phyloP scores from a whole-genome alignment of 2,797 vertebrate species.

The Alfaro cultratus region DNA sequence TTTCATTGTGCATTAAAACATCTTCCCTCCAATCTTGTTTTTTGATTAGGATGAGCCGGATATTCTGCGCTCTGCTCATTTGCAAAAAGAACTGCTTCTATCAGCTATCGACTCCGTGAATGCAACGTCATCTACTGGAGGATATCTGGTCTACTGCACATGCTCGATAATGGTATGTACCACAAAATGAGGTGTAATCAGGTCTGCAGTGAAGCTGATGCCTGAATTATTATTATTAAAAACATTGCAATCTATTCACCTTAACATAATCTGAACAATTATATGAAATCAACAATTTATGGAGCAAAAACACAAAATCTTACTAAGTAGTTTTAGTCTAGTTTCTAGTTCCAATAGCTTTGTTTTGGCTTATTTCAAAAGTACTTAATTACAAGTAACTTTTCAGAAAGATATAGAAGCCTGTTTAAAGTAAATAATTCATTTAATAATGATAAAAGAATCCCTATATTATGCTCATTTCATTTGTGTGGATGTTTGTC shows the following conservation, averaged over 20 bases:
- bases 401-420: too few species aligned
- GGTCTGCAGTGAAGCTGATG: neutral
- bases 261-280: neutral
- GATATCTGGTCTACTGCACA: constrained; percentile 95
- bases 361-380: too few species aligned
- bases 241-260: neutral
- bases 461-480: neutral
- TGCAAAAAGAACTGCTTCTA: constrained; percentile 95
- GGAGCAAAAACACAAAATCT: neutral
- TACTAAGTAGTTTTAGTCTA: too few species aligned
- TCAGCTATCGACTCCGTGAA: constrained; percentile 94
- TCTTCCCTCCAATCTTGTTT: neutral
- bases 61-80: constrained; percentile 90
- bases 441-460: too few species aligned
- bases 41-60: constrained; percentile 87
- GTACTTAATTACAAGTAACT: too few species aligned
- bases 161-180: constrained; percentile 90
- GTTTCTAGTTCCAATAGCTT: too few species aligned
- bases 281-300: neutral
- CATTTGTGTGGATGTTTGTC: neutral
- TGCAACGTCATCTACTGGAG: constrained; percentile 88
- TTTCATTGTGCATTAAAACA: constrained; percentile 3
- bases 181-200: neutral
- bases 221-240: neutral
- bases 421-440: too few species aligned